phyloP scores from a whole-genome alignment of 2,797 vertebrate species.

The Hemitrygon akajei region DNA sequence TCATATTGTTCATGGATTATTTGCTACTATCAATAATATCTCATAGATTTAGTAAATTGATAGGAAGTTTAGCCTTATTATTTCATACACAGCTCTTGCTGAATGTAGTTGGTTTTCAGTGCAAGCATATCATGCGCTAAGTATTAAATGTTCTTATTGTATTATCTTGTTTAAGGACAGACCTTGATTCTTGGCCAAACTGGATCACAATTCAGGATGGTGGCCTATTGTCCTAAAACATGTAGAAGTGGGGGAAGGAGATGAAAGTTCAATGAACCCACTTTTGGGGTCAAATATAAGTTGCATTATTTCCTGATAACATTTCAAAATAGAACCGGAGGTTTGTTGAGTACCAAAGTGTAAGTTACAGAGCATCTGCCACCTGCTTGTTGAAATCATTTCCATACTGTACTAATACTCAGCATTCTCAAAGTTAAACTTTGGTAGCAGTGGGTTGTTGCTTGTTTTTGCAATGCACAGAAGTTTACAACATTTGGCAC shows the following conservation, averaged over 20 bases:
- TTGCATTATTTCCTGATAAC: neutral
- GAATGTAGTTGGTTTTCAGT: neutral
- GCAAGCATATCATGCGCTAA: neutral
- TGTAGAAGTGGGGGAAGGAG: neutral
- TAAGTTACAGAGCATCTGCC: neutral
- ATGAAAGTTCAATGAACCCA: neutral
- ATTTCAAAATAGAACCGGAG: neutral
- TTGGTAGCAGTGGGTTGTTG: neutral
- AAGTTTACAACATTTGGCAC: no score
- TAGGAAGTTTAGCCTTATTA: conserved; percentile 11
- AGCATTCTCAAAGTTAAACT: neutral
- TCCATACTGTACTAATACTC: neutral
- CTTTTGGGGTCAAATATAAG: conserved; percentile 1
- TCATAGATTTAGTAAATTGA: neutral
- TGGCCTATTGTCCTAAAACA: neutral
- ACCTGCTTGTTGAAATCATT: neutral
- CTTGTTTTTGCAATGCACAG: neutral
- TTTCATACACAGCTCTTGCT: neutral
- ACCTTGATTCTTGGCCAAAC: conserved; percentile 27
- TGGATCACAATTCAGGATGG: neutral
- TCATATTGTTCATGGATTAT: neutral
- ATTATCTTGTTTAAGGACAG: neutral
- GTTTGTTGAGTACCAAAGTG: neutral
- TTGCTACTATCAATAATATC: neutral
- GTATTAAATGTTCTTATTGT: neutral